Percentiles rank a stretch among this genome's conserved stretches.
Evolutionary conservation across 1,140 invertebrate species (phyloP).

Genomic region (Hesperophylax magnus): DNA sequence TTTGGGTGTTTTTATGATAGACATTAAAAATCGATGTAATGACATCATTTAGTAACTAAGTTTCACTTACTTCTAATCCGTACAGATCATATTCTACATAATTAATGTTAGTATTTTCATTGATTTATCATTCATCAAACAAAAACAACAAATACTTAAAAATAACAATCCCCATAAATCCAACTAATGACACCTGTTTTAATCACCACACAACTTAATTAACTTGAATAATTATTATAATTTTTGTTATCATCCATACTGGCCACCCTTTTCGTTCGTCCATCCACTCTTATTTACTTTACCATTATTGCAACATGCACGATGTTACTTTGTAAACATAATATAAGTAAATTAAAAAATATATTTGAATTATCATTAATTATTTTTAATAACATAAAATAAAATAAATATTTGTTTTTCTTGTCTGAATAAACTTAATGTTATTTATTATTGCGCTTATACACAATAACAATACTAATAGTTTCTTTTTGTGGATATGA

Average conservation of each 20-base stretch:
- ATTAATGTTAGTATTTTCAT: slow-evolving; percentile 80
- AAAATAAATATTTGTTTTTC: neutral
- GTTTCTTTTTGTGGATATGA: slow-evolving; percentile 59
- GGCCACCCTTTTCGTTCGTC: neutral
- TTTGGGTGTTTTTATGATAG: slow-evolving; percentile 11
- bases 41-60: slow-evolving; percentile 41
- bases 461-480: slow-evolving; percentile 50
- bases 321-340: slow-evolving; percentile 3
- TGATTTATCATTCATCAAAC: slow-evolving; percentile 84
- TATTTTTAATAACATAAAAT: neutral
- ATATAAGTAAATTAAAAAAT: neutral
- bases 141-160: slow-evolving; percentile 79
- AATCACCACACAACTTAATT: neutral
- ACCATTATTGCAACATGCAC: slow-evolving; percentile 29
- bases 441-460: slow-evolving; percentile 55
- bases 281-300: neutral
- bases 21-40: slow-evolving; percentile 25
- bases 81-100: slow-evolving; percentile 65
- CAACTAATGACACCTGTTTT: slow-evolving; percentile 22
- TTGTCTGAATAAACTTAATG: slow-evolving; percentile 10
- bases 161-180: slow-evolving; percentile 54
- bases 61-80: slow-evolving; percentile 29
- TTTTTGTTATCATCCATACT: neutral
- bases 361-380: slow-evolving; percentile 19
- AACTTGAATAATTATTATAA: slow-evolving; percentile 4